Percentiles rank a stretch among this genome's conserved stretches.
phyloP scores from a whole-genome alignment of 2,888 invertebrate species.

The Yponomeuta sedellus region DNA sequence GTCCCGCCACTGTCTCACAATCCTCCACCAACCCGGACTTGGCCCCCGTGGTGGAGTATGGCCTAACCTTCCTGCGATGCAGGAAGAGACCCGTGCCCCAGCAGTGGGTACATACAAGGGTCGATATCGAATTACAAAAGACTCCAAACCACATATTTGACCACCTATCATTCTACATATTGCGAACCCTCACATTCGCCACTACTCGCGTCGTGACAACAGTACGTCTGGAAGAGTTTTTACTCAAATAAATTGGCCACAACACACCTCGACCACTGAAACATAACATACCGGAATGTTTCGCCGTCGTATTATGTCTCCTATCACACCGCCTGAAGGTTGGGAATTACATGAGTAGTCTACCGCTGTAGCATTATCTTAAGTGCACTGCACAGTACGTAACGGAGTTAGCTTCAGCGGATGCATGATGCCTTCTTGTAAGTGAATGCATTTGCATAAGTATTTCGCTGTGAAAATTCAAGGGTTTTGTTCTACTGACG shows the following conservation, averaged over 20 bases:
- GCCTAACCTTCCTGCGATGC: too few relatives aligned
- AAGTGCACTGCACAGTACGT: background rate
- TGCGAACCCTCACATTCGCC: background rate
- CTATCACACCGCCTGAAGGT: background rate
- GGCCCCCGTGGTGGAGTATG: too few relatives aligned
- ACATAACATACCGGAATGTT: too few relatives aligned
- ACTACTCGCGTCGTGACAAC: too few relatives aligned
- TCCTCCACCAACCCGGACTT: too few relatives aligned
- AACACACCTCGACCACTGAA: background rate
- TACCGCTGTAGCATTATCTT: background rate
- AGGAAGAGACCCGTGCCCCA: too few relatives aligned
- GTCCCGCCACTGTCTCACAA: too few relatives aligned
- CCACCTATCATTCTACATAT: background rate
- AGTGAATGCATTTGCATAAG: background rate
- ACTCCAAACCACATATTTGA: background rate
- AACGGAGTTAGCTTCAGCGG: background rate
- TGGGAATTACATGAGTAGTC: background rate
- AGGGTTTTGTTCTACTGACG: too few relatives aligned
- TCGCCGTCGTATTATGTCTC: background rate
- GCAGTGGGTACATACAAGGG: too few relatives aligned
- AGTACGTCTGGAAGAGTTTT: background rate
- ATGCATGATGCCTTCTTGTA: background rate
- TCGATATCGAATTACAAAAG: too few relatives aligned
- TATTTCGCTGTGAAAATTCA: background rate
- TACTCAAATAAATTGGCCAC: background rate